Evolutionary conservation across 2,113 vertebrate genomes (phyloP), one percentile per base, ranked within the genome.

Genomic region (Balaeniceps rex): DNA sequence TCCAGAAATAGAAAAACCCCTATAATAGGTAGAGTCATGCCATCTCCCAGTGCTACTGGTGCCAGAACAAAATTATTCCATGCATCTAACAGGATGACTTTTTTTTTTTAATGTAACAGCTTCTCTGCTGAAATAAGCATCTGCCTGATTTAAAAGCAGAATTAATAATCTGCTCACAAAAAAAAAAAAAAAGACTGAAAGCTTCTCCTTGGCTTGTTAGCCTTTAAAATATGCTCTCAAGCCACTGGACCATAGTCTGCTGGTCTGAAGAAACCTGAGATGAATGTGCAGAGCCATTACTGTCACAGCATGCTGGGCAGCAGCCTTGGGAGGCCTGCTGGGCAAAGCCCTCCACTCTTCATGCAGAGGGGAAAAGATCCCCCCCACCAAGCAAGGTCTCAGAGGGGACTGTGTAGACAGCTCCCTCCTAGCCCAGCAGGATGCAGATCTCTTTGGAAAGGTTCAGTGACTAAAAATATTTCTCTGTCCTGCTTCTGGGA

Each of bases 1-100:
- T 93, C 85, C 91, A 89, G 78, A 98, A 98, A 97, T 91, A 97
- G 93, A 95, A 97, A 47, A 44, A 10, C 25, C 71, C 36, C 69
- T 87, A 44, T 78, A 96, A 96, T 70, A 92, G 80, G 68, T 89
- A 89, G 52, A 95, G 83, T 86, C 78, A 86, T 81, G 78, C 72
- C 71, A 97, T 91, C 60, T 91, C 82, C 76, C 78, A 72, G 84
- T 83, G 85, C 87, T 87, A 44, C 70, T 75, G 88, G 72, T 94
- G 94, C 79, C 69, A 95, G 79, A 96, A 96, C 61, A 94, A 94
- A 98, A 95, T 93, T 77, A 93, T 92, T 89, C 95, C 44, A 65
- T 93, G 60, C 49, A 60, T 96, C 88, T 90, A 92, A 57, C 47
- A 70, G 68, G 72, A 88, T 54, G n/a, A 83, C 28, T 87, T 47